phyloP scores from a whole-genome alignment of 2,113 vertebrate species.

The Gila orcuttii region DNA sequence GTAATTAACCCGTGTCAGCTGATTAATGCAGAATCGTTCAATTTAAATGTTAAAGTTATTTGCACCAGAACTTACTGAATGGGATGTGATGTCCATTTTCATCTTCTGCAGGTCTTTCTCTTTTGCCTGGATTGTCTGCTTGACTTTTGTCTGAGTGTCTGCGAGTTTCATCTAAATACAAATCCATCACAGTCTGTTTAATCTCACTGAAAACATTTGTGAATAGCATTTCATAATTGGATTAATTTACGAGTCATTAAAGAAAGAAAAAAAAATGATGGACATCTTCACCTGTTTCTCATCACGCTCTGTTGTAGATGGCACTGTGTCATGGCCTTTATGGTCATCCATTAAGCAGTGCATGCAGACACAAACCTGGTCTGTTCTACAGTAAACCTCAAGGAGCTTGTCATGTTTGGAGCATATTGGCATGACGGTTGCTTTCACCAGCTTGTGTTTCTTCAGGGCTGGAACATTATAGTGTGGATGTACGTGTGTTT shows the following conservation, averaged over 20 bases:
- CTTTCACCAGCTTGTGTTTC: conserved; percentile 50
- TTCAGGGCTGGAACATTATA: conserved; percentile 34
- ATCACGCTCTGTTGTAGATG: conserved; percentile 22
- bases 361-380: conserved; percentile 55
- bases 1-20: neutral
- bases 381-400: conserved; percentile 58
- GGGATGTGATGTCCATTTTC: neutral
- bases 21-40: neutral
- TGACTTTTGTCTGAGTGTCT: conserved; percentile 9
- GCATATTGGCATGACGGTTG: conserved; percentile 29
- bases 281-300: conserved; percentile 53
- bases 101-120: conserved; percentile 32
- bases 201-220: neutral
- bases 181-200: neutral
- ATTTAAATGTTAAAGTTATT: neutral
- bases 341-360: conserved; percentile 56
- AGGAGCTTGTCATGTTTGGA: conserved; percentile 53
- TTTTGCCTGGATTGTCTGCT: conserved; percentile 38
- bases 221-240: neutral
- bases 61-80: conserved; percentile 34
- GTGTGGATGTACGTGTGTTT: conserved; percentile 44
- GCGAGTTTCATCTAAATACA: conserved; percentile 31
- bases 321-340: conserved; percentile 56
- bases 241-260: neutral
- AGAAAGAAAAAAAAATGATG: neutral